A percentile compares a stretch with the other conserved stretches of the same genome.
Evolutionary conservation across 2,888 invertebrate species (phyloP).

Genomic region (Tenthredo livida): DNA sequence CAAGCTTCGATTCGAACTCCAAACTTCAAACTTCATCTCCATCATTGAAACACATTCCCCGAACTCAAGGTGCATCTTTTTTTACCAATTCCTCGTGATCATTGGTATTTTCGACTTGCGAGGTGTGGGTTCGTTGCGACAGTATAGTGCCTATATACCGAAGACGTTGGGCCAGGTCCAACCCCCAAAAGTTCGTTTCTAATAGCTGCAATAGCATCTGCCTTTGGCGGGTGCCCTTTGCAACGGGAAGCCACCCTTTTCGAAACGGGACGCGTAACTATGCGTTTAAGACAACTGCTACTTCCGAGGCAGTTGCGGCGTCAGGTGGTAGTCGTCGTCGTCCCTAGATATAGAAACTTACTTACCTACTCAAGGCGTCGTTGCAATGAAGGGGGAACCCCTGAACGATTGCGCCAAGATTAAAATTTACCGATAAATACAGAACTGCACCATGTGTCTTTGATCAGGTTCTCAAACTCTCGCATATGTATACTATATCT

Average conservation of each 20-base stretch:
- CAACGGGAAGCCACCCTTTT: conserved; percentile 44
- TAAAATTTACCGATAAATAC: background rate
- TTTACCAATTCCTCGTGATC: no score
- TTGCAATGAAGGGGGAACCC: conserved; percentile 10
- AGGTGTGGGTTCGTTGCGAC: background rate
- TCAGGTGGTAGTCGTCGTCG: conserved; percentile 71
- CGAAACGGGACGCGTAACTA: conserved; percentile 48
- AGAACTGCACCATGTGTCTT: no score
- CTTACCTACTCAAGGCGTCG: background rate
- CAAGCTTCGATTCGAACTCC: no score
- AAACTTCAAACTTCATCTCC: no score
- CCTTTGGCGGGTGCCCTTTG: conserved; percentile 19
- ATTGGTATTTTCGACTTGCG: no score
- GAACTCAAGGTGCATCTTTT: no score
- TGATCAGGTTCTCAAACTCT: background rate
- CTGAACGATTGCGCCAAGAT: conserved; percentile 15
- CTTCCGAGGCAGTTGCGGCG: conserved; percentile 72
- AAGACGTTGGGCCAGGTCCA: background rate
- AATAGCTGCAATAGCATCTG: conserved; percentile 43
- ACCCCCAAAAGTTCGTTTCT: conserved; percentile 63
- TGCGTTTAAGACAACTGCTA: conserved; percentile 70
- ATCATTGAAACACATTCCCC: no score
- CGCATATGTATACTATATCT: no score
- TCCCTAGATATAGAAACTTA: conserved; percentile 59
- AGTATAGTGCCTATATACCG: background rate